Percentiles rank a stretch among this genome's conserved stretches.
Conservation (phyloP, 35 echinoderm and acorn worm species). For the Ptychodera flava region DNA sequence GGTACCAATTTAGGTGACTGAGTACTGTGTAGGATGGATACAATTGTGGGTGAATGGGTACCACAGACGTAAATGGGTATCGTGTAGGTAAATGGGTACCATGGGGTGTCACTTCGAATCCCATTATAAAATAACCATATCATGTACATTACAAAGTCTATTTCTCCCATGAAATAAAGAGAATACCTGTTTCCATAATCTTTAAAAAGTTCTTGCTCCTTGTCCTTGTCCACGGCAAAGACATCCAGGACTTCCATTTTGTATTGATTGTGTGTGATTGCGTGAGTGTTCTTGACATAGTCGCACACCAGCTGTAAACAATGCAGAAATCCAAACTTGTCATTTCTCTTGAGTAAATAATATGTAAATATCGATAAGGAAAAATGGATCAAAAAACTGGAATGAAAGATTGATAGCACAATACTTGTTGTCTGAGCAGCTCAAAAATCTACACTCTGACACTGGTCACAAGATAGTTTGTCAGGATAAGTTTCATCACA, state of each 20-base stretch:
- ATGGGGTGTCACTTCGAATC: too few relatives aligned
- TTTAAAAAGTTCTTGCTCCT: slow-evolving; percentile 51
- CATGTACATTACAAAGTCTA: too few relatives aligned
- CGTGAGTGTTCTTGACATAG: slow-evolving; percentile 84
- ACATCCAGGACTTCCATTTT: slow-evolving; percentile 71
- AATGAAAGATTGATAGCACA: not conserved
- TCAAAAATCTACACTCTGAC: not conserved
- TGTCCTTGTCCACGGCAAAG: slow-evolving; percentile 57
- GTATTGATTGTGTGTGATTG: slow-evolving; percentile 82
- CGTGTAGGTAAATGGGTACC: too few relatives aligned
- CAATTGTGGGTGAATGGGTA: too few relatives aligned
- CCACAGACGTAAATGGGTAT: too few relatives aligned
- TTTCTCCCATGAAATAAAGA: too few relatives aligned
- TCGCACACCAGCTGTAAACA: slow-evolving; percentile 43
- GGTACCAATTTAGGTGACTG: too few relatives aligned
- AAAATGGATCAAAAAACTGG: not conserved
- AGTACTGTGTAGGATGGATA: too few relatives aligned
- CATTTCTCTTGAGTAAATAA: too few relatives aligned
- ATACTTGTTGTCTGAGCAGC: not conserved
- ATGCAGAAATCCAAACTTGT: not conserved
- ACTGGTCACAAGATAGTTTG: too few relatives aligned
- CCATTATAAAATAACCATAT: too few relatives aligned
- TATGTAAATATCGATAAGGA: not conserved
- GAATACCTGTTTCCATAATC: slow-evolving; percentile 87
- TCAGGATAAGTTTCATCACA: too few relatives aligned